Conservation (phyloP, 2,888 invertebrate species). For the Torymus texanus region DNA sequence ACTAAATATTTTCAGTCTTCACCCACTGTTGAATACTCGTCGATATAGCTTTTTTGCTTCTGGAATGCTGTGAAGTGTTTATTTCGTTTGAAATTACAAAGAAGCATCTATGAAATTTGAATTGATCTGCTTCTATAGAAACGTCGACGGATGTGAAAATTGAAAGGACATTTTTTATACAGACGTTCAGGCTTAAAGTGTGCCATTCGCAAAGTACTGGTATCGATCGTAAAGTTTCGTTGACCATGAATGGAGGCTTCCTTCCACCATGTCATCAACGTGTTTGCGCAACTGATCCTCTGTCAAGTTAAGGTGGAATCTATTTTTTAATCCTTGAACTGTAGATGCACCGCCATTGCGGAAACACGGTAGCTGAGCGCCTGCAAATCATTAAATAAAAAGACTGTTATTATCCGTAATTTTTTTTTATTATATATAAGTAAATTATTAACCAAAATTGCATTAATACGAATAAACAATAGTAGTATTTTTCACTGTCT, state of each 20-base stretch:
- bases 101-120: conserved; percentile 55
- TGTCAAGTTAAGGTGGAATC: conserved; percentile 95
- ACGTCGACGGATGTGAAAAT: conserved; percentile 52
- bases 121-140: conserved; percentile 49
- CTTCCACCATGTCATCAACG: conserved; percentile 95
- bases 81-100: conserved; percentile 53
- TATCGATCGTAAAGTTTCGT: conserved; percentile 99
- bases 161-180: conserved; percentile 43
- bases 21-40: conserved; percentile 53
- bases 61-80: conserved; percentile 59
- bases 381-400: conserved; percentile 75
- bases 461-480: too few species aligned
- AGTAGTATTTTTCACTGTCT: too few species aligned
- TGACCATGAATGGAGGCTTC: conserved; percentile 95
- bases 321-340: conserved; percentile 91
- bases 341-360: conserved; percentile 95
- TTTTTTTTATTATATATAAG: neutral
- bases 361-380: conserved; percentile 96
- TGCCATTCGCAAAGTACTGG: conserved; percentile 99
- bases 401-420: too few species aligned
- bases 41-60: conserved; percentile 52
- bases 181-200: conserved; percentile 78
- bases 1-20: conserved; percentile 58
- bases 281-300: conserved; percentile 95
- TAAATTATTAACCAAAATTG: neutral